A percentile compares a stretch with the other conserved stretches of the same genome.
Conservation (phyloP, 2,113 vertebrate genomes). For the Eulemur macaco region DNA sequence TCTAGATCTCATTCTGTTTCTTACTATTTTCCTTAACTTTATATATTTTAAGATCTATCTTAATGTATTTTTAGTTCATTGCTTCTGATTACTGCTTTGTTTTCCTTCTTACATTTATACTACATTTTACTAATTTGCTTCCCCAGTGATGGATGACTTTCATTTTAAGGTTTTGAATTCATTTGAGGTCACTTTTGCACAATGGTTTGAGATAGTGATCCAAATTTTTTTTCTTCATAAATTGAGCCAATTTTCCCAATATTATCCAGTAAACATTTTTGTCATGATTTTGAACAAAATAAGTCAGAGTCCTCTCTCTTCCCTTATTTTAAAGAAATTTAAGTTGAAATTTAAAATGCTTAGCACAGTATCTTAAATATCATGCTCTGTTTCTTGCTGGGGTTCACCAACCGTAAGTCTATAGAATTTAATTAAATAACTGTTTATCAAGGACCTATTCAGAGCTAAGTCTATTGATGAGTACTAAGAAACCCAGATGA, state of each 20-base stretch:
- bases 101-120: background rate
- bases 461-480: background rate
- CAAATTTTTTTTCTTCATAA: constrained; percentile 1
- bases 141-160: background rate
- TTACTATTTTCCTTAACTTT: background rate
- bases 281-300: background rate
- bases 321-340: constrained; percentile 21
- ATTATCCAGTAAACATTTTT: background rate
- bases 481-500: background rate
- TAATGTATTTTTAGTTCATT: background rate
- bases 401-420: background rate
- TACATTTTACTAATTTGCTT: background rate
- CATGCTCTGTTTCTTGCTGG: background rate
- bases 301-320: background rate
- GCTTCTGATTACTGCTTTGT: background rate
- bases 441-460: background rate
- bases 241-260: background rate
- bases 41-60: background rate
- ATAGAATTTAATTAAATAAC: background rate
- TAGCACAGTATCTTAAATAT: background rate
- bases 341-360: constrained; percentile 15
- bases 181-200: constrained; percentile 16
- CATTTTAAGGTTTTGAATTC: background rate
- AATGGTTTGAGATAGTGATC: background rate
- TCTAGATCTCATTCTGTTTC: constrained; percentile 1